Base-by-base conservation (phyloP, 2,888 invertebrate genomes). In the Amiota mariae region DNA sequence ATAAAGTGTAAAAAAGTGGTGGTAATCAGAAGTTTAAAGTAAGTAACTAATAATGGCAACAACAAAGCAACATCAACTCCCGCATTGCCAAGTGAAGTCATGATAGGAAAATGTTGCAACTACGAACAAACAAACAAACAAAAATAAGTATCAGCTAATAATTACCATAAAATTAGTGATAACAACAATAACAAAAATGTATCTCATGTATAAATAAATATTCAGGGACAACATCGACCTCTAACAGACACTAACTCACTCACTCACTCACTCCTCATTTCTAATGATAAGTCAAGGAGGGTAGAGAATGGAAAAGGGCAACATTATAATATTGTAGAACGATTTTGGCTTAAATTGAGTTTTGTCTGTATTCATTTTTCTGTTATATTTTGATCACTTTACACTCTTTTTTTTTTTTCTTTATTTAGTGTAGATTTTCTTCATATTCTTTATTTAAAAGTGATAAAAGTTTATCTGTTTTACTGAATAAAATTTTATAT, bases 141-240 rank as follows among this genome's bases (percentile, higher is more conserved):
- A 36, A 8, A 46, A 64, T 46, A 36, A 36, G 20, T 79, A 84
- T 77, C 82, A 85, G 81, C 78, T 84, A 80, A 79, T 84, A 85
- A 86, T 86, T 86, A 86, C 81, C 87, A 87, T 87, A 86, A 83
- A 85, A 86, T 83, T 83, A 81, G 80, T 85, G 87, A 86, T 86
- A 87, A 86, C 80, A 82, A 79, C 73, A 71, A 73, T 73, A 81
- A 78, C 11, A 63, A 24, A 49, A 67, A 67, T 24, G 9, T 47
- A 13, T 46, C n/a, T 9, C n/a, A 64, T 8, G n/a, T n/a, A 64
- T 15, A 64, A 13, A 47, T 47, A 81, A 13, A 47, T 47, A 81
- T 78, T 82, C 63, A 63, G 71, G 71, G 71, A 63, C 63, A 71
- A 61, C 46, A 13, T 64, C 64, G 15, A 64, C 47, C 15, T 64